Evolutionary conservation across 2,888 invertebrate species (phyloP).

Genomic region (Dicycla oo): DNA sequence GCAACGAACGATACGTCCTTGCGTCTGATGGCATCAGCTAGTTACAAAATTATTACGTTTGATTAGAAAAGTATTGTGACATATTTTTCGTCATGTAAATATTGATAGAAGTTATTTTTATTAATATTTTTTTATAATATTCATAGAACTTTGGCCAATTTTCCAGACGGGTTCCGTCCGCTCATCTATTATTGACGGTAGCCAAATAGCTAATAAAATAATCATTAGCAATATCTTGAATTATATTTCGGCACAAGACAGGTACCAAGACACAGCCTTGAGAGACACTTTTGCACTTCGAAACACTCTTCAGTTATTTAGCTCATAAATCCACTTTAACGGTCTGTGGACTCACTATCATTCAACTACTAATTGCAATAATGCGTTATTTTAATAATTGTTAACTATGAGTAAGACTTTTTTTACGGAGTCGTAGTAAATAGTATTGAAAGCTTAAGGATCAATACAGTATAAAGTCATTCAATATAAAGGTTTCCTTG

Average conservation of each 20-base stretch:
- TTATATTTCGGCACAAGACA: neutral
- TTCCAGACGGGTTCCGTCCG: too few relatives aligned
- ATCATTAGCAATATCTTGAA: neutral
- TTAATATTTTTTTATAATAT: too few relatives aligned
- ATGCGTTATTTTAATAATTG: neutral
- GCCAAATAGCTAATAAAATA: neutral
- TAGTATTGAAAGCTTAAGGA: too few relatives aligned
- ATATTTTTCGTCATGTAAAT: slow-evolving; percentile 34
- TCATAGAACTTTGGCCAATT: too few relatives aligned
- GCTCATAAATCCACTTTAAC: neutral
- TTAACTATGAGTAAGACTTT: neutral
- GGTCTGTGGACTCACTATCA: neutral
- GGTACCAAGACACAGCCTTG: slow-evolving; percentile 22
- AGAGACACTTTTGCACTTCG: neutral
- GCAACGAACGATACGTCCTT: slow-evolving; percentile 20
- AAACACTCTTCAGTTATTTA: neutral
- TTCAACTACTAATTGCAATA: neutral
- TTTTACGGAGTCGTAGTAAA: too few relatives aligned
- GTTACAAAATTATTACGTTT: slow-evolving; percentile 47
- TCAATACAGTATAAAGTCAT: too few relatives aligned
- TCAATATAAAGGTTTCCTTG: too few relatives aligned
- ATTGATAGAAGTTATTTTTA: slow-evolving; percentile 35
- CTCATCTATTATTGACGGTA: slow-evolving; percentile 12
- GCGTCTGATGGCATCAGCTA: slow-evolving; percentile 19
- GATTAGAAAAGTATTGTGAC: slow-evolving; percentile 30